phyloP scores from a whole-genome alignment of 2,113 vertebrate species.

The Typhlomys cinereus region DNA sequence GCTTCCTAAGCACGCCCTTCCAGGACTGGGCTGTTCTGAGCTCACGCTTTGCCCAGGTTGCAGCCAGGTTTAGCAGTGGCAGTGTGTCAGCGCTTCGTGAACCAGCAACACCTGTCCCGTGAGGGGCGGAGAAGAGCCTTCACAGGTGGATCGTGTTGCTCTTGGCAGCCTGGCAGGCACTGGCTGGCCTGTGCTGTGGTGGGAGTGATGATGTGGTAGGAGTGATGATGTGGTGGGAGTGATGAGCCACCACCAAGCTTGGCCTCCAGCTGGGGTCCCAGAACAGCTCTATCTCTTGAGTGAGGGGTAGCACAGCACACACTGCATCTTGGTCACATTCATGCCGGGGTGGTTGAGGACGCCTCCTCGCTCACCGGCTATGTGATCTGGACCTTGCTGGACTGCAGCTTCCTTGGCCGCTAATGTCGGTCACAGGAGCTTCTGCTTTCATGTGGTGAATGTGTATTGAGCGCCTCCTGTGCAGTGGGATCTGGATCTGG shows the following conservation, averaged over 20 bases:
- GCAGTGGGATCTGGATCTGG: background rate
- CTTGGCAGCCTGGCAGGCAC: accelerated
- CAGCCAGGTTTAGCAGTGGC: background rate
- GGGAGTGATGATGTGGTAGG: background rate
- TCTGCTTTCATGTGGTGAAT: background rate
- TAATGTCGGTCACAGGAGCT: no score
- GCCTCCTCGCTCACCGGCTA: background rate
- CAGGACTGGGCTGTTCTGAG: background rate
- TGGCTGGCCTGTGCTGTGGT: no score
- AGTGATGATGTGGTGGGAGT: background rate
- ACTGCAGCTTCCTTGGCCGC: background rate
- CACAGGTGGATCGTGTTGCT: background rate
- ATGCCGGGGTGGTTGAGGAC: background rate
- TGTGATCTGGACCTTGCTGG: background rate
- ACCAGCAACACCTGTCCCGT: background rate
- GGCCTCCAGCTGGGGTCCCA: no score
- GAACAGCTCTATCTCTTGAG: background rate
- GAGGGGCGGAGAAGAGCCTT: background rate
- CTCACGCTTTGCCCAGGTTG: background rate
- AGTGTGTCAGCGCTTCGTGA: background rate
- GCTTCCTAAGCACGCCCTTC: background rate
- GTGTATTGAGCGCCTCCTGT: background rate
- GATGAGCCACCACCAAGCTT: background rate
- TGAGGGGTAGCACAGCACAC: no score
- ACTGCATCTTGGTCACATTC: background rate